Evolutionary conservation across 2,888 invertebrate species (phyloP), one percentile per base, ranked within the genome.

Genomic region (Noctua janthina): DNA sequence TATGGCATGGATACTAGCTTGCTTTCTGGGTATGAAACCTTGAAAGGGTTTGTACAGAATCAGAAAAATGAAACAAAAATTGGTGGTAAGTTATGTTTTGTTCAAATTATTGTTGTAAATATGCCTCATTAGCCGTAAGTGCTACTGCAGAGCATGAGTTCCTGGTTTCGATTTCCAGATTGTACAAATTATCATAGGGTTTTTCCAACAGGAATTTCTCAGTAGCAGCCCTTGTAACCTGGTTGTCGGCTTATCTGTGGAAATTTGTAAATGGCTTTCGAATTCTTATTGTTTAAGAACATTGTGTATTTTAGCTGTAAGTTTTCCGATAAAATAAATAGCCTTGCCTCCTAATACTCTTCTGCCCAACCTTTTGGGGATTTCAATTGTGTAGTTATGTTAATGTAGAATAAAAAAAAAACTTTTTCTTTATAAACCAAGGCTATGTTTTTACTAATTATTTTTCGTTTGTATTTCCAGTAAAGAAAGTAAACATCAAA

Each of bases 1-100:
- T 96, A 96, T 86, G 97, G 97, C 0, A 96, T 95, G 95, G 95
- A 96, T 78, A 90, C 90, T 0, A 93, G 92, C 51, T 90, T 96
- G 64, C 87, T 97, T 0, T 90, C 92, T 4, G 95, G 94, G 0
- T 94, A 94, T 88, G 93, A 94, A 64, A 77, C 35, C 1, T 62
- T 74, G 10, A 93, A 91, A 67, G 56, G 84, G 15, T 69, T 39
- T 10, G 43, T 49, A 10, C 70, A 82, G 23, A 90, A 74, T 76
- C 78, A 88, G 43, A 84, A 87, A 20, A 85, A 59, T 72, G 85
- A 91, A 2, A 73, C 87, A 4, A 94, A 92, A 91, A 78, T 94
- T 87, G 92, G 89, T 76, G 95, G 96, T 95, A 75, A 93, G 91
- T 88, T 46, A 67, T 35, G 3, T 49, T 51, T 23, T 2, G 39